Evolutionary conservation across 2,888 invertebrate genomes (phyloP).

Genomic region (Caenorhabditis afra): DNA sequence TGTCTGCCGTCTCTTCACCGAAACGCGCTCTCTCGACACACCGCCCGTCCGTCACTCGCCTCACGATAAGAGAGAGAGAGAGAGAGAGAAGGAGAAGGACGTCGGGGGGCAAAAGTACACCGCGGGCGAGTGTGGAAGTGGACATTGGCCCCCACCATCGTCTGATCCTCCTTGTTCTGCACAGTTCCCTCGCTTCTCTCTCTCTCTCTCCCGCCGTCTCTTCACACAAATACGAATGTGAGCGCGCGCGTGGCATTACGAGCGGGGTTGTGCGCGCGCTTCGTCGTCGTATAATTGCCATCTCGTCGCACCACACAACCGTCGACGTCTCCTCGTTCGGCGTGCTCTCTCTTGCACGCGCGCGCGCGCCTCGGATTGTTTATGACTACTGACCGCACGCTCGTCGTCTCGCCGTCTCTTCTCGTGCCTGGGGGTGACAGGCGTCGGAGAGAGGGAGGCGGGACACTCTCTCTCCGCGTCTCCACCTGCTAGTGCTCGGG

Average conservation of each 20-base stretch:
- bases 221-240: constrained; percentile 42
- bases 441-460: not conserved
- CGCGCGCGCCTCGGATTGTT: constrained; percentile 24
- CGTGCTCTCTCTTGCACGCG: not conserved
- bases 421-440: constrained; percentile 46
- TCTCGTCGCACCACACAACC: too few species aligned
- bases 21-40: constrained; percentile 4
- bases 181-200: constrained; percentile 6
- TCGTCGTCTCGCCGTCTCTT: constrained; percentile 10
- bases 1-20: not conserved
- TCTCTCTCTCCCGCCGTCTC: constrained; percentile 27
- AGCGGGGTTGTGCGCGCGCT: constrained; percentile 25
- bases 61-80: constrained; percentile 14
- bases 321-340: not conserved
- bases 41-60: constrained; percentile 18
- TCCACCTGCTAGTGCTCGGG: constrained; percentile 47
- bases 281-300: constrained; percentile 2
- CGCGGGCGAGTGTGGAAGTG: not conserved
- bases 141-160: constrained; percentile 24
- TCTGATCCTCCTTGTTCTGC: constrained; percentile 9
- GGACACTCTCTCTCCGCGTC: constrained; percentile 4
- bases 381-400: constrained; percentile 46
- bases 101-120: constrained; percentile 31
- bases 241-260: constrained; percentile 39
- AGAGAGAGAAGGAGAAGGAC: constrained; percentile 1